Conservation (phyloP, 2,797 vertebrate genomes). For the Tenualosa thibaudeaui region DNA sequence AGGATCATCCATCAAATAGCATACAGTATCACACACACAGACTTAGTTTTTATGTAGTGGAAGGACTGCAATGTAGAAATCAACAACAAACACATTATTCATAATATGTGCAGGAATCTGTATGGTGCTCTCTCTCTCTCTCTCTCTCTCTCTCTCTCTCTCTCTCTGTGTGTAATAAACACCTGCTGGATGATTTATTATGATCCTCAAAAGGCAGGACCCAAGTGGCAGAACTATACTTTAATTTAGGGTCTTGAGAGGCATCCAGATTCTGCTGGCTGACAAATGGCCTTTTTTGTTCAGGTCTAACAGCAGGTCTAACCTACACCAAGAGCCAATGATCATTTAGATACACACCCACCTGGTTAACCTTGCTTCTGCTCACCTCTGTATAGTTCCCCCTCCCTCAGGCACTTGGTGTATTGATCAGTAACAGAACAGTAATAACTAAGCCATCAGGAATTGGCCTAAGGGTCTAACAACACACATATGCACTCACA, state of each 20-base stretch:
- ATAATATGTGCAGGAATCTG: neutral
- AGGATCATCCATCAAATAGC: neutral
- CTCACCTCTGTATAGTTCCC: neutral
- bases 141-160: neutral
- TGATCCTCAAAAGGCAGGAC: neutral
- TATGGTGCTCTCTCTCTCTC: neutral
- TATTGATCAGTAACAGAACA: slow-evolving; percentile 42
- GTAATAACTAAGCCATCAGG: slow-evolving; percentile 24
- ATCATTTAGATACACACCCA: neutral
- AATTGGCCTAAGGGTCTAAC: slow-evolving; percentile 10
- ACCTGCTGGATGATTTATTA: slow-evolving; percentile 21
- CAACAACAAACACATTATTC: neutral
- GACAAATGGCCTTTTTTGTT: neutral
- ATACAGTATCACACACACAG: neutral
- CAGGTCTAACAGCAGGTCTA: neutral
- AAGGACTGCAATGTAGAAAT: neutral
- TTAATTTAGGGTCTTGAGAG: neutral
- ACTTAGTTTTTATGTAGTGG: neutral
- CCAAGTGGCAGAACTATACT: neutral
- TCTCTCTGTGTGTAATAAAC: neutral
- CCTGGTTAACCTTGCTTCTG: neutral
- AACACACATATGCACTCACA: neutral
- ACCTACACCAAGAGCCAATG: neutral
- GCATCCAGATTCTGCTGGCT: neutral
- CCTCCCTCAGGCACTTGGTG: neutral